Conservation (phyloP, 2,113 vertebrate species). For the Aegithalos caudatus region DNA sequence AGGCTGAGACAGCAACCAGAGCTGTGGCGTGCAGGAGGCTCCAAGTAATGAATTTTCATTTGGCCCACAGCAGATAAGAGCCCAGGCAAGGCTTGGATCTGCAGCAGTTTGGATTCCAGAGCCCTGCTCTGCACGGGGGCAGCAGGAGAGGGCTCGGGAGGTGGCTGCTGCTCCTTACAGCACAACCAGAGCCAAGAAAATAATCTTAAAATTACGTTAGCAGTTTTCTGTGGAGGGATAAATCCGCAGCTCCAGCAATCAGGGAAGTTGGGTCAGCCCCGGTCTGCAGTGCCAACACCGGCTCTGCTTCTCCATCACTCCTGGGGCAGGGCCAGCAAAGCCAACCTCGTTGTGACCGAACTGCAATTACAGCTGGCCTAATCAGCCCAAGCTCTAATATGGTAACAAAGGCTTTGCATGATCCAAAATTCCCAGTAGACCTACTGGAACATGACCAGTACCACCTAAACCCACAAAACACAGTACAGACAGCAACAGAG, state of each 20-base stretch:
- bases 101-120: constrained; percentile 27
- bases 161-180: background rate
- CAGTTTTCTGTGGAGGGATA: background rate
- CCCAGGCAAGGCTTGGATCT: background rate
- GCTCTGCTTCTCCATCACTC: background rate
- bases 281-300: background rate
- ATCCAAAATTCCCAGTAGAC: background rate
- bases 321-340: background rate
- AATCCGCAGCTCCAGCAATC: background rate
- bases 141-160: background rate
- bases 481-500: background rate
- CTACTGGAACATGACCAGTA: background rate
- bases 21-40: background rate
- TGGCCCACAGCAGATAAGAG: constrained; percentile 34
- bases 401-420: background rate
- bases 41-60: constrained; percentile 50
- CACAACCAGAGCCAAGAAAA: background rate
- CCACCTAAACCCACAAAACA: background rate
- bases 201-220: background rate
- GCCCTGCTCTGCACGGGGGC: background rate
- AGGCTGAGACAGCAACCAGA: constrained; percentile 47
- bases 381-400: background rate
- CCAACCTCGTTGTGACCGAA: background rate
- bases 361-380: background rate
- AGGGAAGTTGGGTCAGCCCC: background rate